Conservation (phyloP, 2,113 vertebrate genomes). For the Vulpes lagopus region DNA sequence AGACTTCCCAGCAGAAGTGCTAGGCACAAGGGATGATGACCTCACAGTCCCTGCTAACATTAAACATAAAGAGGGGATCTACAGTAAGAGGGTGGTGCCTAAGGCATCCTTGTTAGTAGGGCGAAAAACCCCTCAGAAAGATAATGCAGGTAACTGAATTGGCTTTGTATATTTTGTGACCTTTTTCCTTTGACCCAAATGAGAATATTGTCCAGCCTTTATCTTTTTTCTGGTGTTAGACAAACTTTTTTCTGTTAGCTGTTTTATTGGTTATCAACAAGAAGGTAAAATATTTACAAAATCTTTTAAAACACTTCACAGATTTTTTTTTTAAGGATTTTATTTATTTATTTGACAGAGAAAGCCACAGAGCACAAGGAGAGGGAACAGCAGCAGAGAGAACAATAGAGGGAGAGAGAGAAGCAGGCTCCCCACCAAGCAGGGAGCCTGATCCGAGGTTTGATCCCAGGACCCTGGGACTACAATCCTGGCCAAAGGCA, state of each 20-base stretch:
- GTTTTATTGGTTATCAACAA: neutral
- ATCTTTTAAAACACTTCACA: slow-evolving; percentile 22
- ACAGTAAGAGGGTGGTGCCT: slow-evolving; percentile 84
- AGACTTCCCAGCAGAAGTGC: slow-evolving; percentile 82
- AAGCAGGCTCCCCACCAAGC: too few relatives aligned
- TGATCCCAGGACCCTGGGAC: too few relatives aligned
- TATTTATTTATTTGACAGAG: too few relatives aligned
- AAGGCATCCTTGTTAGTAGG: slow-evolving; percentile 69
- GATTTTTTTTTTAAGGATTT: neutral
- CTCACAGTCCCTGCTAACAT: slow-evolving; percentile 69
- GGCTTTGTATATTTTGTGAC: neutral
- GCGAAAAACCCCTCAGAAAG: neutral
- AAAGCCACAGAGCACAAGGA: too few relatives aligned
- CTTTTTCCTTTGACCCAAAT: neutral
- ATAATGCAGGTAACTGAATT: slow-evolving; percentile 75
- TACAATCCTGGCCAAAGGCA: too few relatives aligned
- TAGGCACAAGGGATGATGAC: slow-evolving; percentile 81
- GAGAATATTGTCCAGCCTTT: slow-evolving; percentile 37
- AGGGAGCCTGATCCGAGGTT: too few relatives aligned
- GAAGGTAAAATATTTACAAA: slow-evolving; percentile 46
- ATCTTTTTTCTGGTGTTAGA: neutral
- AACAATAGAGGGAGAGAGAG: too few relatives aligned
- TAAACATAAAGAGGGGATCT: slow-evolving; percentile 88
- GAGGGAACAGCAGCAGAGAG: too few relatives aligned
- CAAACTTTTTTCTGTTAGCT: neutral